Evolutionary conservation across 2,797 vertebrate species (phyloP), one percentile per base, ranked within the genome.

Genomic region (Pelodytes ibericus): DNA sequence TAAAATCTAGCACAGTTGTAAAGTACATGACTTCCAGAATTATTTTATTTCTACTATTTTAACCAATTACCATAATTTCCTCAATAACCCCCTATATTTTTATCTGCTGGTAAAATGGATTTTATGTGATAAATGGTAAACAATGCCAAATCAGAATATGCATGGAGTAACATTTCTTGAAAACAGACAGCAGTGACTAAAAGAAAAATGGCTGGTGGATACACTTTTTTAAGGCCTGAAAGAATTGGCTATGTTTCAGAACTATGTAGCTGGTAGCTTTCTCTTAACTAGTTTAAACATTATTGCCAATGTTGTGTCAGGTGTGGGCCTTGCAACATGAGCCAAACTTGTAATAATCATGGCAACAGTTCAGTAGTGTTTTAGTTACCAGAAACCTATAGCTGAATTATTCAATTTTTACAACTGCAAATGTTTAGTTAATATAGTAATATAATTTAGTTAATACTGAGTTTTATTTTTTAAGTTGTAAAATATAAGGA

Each of bases 221-320:
- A 81, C 79, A 59, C 36, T 20, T 18, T 60, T 7, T 81, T 85
- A 76, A 85, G 78, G 80, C 57, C 84, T 79, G 81, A 84, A 82
- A 81, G 26, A 78, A 39, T 83, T 91, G 88, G 88, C 80, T 26
- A 72, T 80, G 27, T 61, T 88, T 87, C 89, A 90, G 82, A 73
- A 72, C 74, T 75, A 72, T 82, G 80, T 84, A 85, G 71, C 87
- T 89, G 80, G 58, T 87, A 85, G 88, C 83, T 83, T 84, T 82
- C 80, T 84, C 88, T 88, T 90, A 89, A 90, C 86, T 79, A 65
- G 89, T 85, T 87, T 84, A 89, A 85, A 86, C 83, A 82, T 80
- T 79, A 76, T 77, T 91, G 87, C 87, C 86, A 83, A 78, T 94
- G 90, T 96, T 95, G 91, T 90, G 89, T 91, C 94, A 95, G 94